Percentiles rank a stretch among this genome's conserved stretches.
Conservation (phyloP, 2,888 invertebrate species). For the Coenonympha arcania region DNA sequence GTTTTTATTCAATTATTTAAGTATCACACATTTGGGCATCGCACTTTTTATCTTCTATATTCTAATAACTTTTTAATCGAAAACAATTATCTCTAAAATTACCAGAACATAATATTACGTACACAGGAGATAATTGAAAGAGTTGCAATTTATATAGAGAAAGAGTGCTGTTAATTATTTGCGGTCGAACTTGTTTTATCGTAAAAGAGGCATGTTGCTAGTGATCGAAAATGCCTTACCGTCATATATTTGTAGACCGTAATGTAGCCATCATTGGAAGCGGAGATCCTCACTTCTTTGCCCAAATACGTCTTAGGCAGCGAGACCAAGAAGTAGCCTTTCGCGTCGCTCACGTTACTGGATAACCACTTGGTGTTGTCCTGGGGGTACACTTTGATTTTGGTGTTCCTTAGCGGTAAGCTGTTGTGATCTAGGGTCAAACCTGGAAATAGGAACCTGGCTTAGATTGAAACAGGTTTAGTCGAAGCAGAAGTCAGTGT, state of each 20-base stretch:
- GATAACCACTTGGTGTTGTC: slow-evolving; percentile 46
- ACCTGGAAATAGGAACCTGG: slow-evolving; percentile 50
- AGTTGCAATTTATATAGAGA: too few relatives aligned
- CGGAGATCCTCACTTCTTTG: slow-evolving; percentile 70
- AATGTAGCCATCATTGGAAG: slow-evolving; percentile 76
- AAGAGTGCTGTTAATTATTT: too few relatives aligned
- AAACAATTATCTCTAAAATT: too few relatives aligned
- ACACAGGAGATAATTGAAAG: too few relatives aligned
- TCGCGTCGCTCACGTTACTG: slow-evolving; percentile 46
- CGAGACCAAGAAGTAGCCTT: slow-evolving; percentile 66
- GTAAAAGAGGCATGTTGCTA: too few relatives aligned
- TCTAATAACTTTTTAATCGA: too few relatives aligned
- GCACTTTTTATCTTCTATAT: too few relatives aligned
- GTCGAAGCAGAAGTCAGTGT: too few relatives aligned
- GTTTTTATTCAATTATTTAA: too few relatives aligned
- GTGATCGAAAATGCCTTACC: slow-evolving; percentile 30
- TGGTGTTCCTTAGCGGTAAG: slow-evolving; percentile 70
- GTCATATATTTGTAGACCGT: slow-evolving; percentile 67
- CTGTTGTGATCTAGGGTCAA: slow-evolving; percentile 75
- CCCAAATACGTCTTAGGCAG: slow-evolving; percentile 56
- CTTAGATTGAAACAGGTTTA: background rate
- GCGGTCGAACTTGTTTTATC: too few relatives aligned
- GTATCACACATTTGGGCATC: too few relatives aligned
- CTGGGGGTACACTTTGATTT: slow-evolving; percentile 59
- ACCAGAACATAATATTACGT: too few relatives aligned